Evolutionary conservation across 2,113 vertebrate genomes (phyloP).

Genomic region (Otus sunia): DNA sequence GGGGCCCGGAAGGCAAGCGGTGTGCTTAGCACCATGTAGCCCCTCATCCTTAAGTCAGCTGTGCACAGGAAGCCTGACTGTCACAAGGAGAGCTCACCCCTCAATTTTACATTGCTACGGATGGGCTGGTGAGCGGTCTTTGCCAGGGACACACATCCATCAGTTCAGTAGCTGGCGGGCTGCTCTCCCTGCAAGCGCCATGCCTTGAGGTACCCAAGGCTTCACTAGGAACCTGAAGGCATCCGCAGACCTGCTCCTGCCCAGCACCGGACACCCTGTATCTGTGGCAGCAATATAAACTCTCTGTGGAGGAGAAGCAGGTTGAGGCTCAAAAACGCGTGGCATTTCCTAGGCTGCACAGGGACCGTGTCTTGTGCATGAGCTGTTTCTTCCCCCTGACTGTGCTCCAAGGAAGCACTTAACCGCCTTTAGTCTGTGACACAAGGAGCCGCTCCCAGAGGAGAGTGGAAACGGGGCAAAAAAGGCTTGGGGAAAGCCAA

Average conservation of each 20-base stretch:
- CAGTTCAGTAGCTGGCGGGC: rapidly evolving
- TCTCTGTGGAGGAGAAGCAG: neutral
- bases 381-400: neutral
- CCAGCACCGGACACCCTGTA: neutral
- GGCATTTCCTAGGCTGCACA: neutral
- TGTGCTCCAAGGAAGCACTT: neutral
- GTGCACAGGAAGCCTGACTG: neutral
- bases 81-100: neutral
- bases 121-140: neutral
- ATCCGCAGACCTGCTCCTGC: neutral
- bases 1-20: neutral
- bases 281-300: rapidly evolving
- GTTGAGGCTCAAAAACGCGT: neutral
- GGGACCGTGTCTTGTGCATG: neutral
- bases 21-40: neutral
- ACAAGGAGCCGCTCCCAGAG: neutral
- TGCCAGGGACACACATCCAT: neutral
- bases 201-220: neutral
- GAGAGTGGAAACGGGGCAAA: neutral
- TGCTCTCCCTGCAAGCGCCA: rapidly evolving
- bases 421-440: neutral
- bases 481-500: neutral
- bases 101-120: rapidly evolving
- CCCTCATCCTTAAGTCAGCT: constrained; percentile 2
- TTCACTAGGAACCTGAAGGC: neutral